Percentiles rank a stretch among this genome's conserved stretches.
Evolutionary conservation across 2,888 invertebrate species (phyloP).

Genomic region (Volucella zonaria): DNA sequence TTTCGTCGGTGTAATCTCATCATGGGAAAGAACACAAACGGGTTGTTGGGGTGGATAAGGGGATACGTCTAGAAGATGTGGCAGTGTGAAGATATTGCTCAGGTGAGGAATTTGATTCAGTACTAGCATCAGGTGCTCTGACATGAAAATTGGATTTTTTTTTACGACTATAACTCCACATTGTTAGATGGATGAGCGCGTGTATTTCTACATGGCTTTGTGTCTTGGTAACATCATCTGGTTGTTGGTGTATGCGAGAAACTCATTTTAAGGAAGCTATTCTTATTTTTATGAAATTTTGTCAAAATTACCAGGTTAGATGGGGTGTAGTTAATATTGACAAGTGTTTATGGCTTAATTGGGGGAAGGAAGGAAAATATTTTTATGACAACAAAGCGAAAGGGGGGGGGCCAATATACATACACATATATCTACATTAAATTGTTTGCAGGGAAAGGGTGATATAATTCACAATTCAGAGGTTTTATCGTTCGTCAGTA

Average conservation of each 20-base stretch:
- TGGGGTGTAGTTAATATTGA: conserved; percentile 1
- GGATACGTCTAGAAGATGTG: conserved; percentile 34
- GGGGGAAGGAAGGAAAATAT: conserved; percentile 4
- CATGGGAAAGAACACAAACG: conserved; percentile 42
- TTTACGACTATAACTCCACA: conserved; percentile 44
- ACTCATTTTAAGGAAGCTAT: conserved; percentile 6
- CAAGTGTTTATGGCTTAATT: conserved; percentile 20
- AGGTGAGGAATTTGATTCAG: conserved; percentile 63
- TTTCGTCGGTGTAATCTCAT: conserved; percentile 60
- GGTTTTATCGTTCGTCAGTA: too few species aligned
- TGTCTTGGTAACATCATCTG: conserved; percentile 43
- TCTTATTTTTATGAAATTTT: background rate
- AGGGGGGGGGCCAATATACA: background rate
- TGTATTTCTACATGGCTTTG: conserved; percentile 45
- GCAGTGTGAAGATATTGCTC: conserved; percentile 22
- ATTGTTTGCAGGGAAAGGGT: background rate
- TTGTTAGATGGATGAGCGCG: conserved; percentile 46
- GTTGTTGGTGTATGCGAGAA: conserved; percentile 4
- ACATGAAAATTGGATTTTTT: conserved; percentile 70
- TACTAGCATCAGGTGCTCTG: conserved; percentile 63
- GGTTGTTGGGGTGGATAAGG: conserved; percentile 11
- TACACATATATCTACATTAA: background rate
- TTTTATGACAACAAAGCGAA: background rate
- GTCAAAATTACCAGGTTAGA: background rate
- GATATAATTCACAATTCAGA: background rate